Conservation (phyloP, 2,888 invertebrate genomes). For the Pseudococcus jackbeardsleyi region DNA sequence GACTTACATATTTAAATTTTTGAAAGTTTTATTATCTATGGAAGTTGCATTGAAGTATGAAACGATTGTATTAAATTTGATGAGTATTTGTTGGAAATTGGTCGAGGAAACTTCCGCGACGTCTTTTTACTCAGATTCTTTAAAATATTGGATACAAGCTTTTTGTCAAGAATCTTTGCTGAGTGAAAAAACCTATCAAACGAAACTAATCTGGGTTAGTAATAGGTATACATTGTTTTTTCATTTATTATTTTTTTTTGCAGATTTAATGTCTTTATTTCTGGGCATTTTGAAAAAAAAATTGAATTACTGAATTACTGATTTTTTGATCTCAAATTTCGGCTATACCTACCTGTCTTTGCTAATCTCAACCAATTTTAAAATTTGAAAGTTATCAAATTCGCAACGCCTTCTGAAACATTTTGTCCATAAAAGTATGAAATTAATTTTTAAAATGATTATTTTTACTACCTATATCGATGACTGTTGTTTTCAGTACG, state of each 20-base stretch:
- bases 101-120: slow-evolving; percentile 53
- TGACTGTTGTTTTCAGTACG: slow-evolving; percentile 42
- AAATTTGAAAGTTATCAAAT: too few relatives aligned
- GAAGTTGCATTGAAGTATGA: slow-evolving; percentile 21
- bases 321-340: too few relatives aligned
- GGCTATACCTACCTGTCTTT: too few relatives aligned
- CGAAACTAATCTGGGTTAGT: slow-evolving; percentile 28
- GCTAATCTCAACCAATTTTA: too few relatives aligned
- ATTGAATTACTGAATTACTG: too few relatives aligned
- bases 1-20: neutral
- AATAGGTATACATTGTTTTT: too few relatives aligned
- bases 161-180: slow-evolving; percentile 38
- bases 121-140: slow-evolving; percentile 29
- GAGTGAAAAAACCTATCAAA: neutral
- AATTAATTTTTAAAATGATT: neutral
- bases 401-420: too few relatives aligned
- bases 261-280: too few relatives aligned
- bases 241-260: too few relatives aligned
- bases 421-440: too few relatives aligned
- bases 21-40: slow-evolving; percentile 19
- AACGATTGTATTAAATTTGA: neutral
- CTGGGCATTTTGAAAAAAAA: too few relatives aligned
- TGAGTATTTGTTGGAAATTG: slow-evolving; percentile 52
- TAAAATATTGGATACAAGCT: slow-evolving; percentile 33
- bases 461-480: neutral